Evolutionary conservation across 2,888 invertebrate species (phyloP).

Genomic region (Microctonus aethiopoides): DNA sequence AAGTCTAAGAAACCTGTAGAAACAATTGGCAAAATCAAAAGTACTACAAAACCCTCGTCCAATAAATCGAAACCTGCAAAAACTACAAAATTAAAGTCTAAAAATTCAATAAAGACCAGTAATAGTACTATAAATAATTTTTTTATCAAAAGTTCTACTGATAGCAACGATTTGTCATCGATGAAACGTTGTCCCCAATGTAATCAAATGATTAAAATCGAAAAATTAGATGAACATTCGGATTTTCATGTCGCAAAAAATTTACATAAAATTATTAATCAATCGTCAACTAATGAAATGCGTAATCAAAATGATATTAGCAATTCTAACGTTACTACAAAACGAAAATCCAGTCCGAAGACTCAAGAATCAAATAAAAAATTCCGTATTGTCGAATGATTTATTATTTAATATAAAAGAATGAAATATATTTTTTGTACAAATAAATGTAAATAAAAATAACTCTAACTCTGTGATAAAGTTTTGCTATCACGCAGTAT

Average conservation of each 20-base stretch:
- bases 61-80: constrained; percentile 38
- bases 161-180: constrained; percentile 51
- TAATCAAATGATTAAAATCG: constrained; percentile 71
- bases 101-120: constrained; percentile 42
- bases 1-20: constrained; percentile 35
- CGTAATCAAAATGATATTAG: constrained; percentile 19
- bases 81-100: constrained; percentile 34
- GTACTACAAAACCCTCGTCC: constrained; percentile 34
- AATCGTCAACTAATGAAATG: constrained; percentile 37
- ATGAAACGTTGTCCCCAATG: constrained; percentile 77
- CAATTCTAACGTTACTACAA: constrained; percentile 23
- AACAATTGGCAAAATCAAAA: constrained; percentile 38
- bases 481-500: no score
- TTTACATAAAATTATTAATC: constrained; percentile 76
- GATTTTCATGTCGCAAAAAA: constrained; percentile 89
- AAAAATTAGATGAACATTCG: constrained; percentile 78
- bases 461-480: background rate
- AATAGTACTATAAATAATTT: constrained; percentile 63
- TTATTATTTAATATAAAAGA: constrained; percentile 42
- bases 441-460: background rate
- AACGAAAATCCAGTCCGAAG: constrained; percentile 21
- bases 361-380: constrained; percentile 20
- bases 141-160: constrained; percentile 65
- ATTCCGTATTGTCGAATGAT: constrained; percentile 25
- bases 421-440: background rate